Percentiles rank a stretch among this genome's conserved stretches.
Evolutionary conservation across 2,113 vertebrate genomes (phyloP).

Genomic region (Noturus placidus): DNA sequence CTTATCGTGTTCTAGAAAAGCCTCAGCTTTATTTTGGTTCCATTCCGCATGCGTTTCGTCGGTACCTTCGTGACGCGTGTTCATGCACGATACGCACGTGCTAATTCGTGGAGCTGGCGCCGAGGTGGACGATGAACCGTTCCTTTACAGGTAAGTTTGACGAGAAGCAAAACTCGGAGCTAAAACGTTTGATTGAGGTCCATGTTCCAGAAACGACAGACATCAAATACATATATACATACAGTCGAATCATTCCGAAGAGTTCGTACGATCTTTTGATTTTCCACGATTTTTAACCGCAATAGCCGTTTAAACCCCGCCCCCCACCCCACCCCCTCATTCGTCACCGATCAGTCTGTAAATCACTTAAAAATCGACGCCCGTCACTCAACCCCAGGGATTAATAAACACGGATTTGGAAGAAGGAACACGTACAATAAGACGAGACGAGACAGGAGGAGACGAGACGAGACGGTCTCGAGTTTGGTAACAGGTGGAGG

Average conservation of each 20-base stretch:
- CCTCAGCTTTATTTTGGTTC: neutral
- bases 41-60: no score
- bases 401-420: conserved; percentile 51
- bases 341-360: conserved; percentile 56
- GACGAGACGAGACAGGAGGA: conserved; percentile 19
- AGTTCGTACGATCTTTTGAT: conserved; percentile 6
- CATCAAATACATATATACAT: conserved; percentile 63
- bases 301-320: conserved; percentile 42
- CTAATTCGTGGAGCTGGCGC: neutral
- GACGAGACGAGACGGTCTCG: conserved; percentile 6
- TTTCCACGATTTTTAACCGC: neutral
- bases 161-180: neutral
- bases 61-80: neutral
- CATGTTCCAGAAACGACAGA: conserved; percentile 50
- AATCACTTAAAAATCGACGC: conserved; percentile 49
- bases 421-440: conserved; percentile 43
- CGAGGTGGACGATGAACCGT: neutral
- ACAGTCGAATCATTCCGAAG: conserved; percentile 40
- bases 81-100: no score
- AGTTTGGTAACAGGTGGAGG: conserved; percentile 25
- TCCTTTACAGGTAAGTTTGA: neutral
- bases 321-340: neutral
- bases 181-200: conserved; percentile 12
- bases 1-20: no score
- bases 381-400: conserved; percentile 36